Evolutionary conservation across 2,113 vertebrate genomes (phyloP).

Genomic region (Heteronetta atricapilla): DNA sequence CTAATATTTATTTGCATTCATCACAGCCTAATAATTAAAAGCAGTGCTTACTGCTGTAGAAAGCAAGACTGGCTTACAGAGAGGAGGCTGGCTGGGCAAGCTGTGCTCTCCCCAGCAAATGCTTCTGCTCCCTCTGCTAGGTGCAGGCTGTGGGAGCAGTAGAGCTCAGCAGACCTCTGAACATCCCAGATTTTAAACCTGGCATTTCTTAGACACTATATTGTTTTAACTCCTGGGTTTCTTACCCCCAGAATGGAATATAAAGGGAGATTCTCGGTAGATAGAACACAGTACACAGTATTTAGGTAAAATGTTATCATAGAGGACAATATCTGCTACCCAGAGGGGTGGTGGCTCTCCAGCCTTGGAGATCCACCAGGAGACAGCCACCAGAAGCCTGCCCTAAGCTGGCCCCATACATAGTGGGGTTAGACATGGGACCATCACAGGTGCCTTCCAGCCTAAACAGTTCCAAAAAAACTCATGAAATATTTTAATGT

Average conservation of each 20-base stretch:
- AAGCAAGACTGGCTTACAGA: constrained; percentile 26
- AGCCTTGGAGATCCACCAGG: not conserved
- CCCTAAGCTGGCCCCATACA: accelerated
- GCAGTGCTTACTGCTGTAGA: not conserved
- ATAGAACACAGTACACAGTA: accelerated
- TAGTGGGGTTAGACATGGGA: not conserved
- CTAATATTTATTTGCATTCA: constrained; percentile 35
- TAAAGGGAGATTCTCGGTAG: not conserved
- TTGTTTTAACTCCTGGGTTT: not conserved
- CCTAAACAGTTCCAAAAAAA: not conserved
- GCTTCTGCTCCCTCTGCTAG: not conserved
- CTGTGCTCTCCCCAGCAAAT: not conserved
- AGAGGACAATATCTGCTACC: not conserved
- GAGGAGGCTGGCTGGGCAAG: not conserved
- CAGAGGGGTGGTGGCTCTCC: not conserved
- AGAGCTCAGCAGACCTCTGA: not conserved
- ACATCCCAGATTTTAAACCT: not conserved
- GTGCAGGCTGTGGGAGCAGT: not conserved
- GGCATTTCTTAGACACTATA: not conserved
- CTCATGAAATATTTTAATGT: not conserved
- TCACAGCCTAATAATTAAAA: constrained; percentile 51
- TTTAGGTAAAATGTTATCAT: not conserved
- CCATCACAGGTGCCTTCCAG: not conserved
- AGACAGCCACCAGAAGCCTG: not conserved
- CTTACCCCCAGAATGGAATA: not conserved